Base-by-base conservation (phyloP, 2,113 vertebrate species). In the Shinisaurus crocodilurus region DNA sequence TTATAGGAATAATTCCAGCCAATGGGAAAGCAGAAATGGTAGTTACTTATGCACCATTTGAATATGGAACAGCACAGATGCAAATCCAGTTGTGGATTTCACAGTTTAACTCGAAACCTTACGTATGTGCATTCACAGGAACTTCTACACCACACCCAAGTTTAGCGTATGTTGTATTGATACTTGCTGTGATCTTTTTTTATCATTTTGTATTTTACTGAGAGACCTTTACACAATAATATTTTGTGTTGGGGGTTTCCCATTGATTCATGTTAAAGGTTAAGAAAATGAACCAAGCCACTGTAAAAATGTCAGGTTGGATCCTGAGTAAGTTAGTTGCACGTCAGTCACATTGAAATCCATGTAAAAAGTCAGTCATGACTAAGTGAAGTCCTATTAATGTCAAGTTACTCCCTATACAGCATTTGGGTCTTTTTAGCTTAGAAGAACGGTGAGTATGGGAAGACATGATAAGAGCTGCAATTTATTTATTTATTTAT, bases 1-100 rank as follows among this genome's bases (percentile, higher is more conserved):
- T 65, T 82, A 85, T 93, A 99, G 99, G 99, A 95, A 96, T 99
- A 90, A 98, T 99, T 90, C 98, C 98, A 65, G 98, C 98, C 84
- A 97, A 97, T 32, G 98, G 98, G 3, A 97, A 97, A 91, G 91
- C 96, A 37, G 90, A 96, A 43, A 50, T 99, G 80, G 95, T 92
- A 0, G 95, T 99, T 88, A 98, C 91, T 27, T 99, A 98, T 81
- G 96, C 95, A 77, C 99, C 99, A 0, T 16, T 96, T 63, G 96
- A 97, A 29, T 99, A 98, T 25, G 98, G 98, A 85, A 99, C 96
- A 0, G 98, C 97, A 83, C 98, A 98, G 88, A 97, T 98, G 88
- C 98, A 96, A 87, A 88, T 99, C 75, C 98, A 98, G 92, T 90
- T 99, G 87, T 60, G 94, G 93, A 95, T 99, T 93, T 98, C 97